Percentiles rank a stretch among this genome's conserved stretches.
phyloP scores from a whole-genome alignment of 2,888 invertebrate species.

The Drosophila prostipennis region DNA sequence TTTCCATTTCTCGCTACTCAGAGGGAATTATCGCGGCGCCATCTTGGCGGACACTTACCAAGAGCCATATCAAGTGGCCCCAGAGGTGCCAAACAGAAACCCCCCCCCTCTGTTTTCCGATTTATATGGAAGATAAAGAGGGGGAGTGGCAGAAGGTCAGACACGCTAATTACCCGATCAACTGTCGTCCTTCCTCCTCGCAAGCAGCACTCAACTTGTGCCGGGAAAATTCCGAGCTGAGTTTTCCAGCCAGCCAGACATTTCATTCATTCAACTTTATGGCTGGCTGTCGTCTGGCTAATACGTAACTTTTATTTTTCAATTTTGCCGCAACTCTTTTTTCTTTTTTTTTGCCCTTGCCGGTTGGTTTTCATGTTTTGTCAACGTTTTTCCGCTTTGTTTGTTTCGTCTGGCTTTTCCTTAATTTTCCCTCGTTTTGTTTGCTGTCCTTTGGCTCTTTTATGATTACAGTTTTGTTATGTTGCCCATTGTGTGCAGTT shows the following conservation, averaged over 20 bases:
- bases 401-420: conserved; percentile 22
- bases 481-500: conserved; percentile 24
- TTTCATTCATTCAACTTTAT: conserved; percentile 77
- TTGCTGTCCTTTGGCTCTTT: conserved; percentile 26
- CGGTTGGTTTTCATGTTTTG: conserved; percentile 33
- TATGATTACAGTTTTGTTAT: conserved; percentile 27
- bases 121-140: conserved; percentile 13
- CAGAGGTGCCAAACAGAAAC: conserved; percentile 1
- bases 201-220: conserved; percentile 24
- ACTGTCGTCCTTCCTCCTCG: conserved; percentile 36
- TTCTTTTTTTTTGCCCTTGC: conserved; percentile 12
- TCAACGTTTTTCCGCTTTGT: conserved; percentile 39
- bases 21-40: conserved; percentile 49
- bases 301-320: conserved; percentile 81
- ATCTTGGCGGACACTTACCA: conserved; percentile 39
- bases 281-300: conserved; percentile 49
- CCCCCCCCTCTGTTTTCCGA: conserved; percentile 6
- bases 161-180: conserved; percentile 77
- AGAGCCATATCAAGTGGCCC: conserved; percentile 33
- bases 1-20: conserved; percentile 66
- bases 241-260: conserved; percentile 59
- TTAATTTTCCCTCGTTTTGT: conserved; percentile 5
- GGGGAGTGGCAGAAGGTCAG: conserved; percentile 55
- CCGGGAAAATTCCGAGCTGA: conserved; percentile 34
- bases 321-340: conserved; percentile 64